These are phyloP conservation scores for Actinia equina DNA, from an alignment of 64 coral and sea anemone species.

Conservation along the genomic window DNA sequence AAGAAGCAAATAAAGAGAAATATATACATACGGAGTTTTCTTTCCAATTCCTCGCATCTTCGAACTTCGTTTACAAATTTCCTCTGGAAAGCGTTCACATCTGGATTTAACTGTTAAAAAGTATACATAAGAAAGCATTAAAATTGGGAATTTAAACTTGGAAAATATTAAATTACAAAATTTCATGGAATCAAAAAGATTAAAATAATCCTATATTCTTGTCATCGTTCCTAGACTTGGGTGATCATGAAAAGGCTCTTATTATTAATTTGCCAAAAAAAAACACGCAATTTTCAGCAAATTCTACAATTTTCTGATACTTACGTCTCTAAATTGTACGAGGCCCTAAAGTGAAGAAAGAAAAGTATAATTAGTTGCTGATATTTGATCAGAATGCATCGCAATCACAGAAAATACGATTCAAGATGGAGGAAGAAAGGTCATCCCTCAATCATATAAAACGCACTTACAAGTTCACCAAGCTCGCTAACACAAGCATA, in stretches of 20 bases:
- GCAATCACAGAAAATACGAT: background rate
- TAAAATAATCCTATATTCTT: background rate
- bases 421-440: conserved; percentile 11
- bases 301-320: conserved; percentile 30
- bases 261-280: no score
- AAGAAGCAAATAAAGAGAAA: background rate
- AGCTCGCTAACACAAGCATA: conserved; percentile 97
- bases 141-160: background rate
- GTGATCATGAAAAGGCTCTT: no score
- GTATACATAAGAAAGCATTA: background rate
- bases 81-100: conserved; percentile 99
- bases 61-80: conserved; percentile 99
- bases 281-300: no score
- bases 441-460: no score
- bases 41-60: conserved; percentile 98
- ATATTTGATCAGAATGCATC: background rate
- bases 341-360: conserved; percentile 54
- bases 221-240: no score
- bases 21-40: conserved; percentile 92
- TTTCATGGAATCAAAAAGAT: background rate
- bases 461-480: conserved; percentile 78
- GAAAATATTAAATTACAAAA: background rate
- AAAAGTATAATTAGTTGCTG: background rate
- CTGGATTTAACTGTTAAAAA: conserved; percentile 69
- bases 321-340: conserved; percentile 96